Base-by-base conservation (phyloP, 2,113 vertebrate species). In the Tragelaphus imberbis region DNA sequence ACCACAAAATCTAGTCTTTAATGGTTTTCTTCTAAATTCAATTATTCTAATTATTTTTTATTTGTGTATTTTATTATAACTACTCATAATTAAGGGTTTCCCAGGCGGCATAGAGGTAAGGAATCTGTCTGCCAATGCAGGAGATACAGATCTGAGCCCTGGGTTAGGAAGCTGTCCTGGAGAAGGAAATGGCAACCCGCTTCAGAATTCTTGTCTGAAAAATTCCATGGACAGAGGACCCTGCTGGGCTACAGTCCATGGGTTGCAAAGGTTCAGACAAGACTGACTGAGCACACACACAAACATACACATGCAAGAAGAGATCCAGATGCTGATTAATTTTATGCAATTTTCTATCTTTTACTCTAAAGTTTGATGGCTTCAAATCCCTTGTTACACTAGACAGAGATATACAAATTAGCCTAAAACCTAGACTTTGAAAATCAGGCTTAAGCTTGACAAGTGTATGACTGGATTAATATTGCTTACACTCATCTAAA, bases 401-500 rank as follows among this genome's bases (percentile, higher is more conserved):
- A 91, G 82, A 89, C 88, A 95, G 25, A 1, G 3, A 93, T 93
- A 96, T 5, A 95, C n/a, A 97, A 92, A 94, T 58, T 93, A 94
- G 30, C 61, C 79, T 80, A 81, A 97, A 93, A 97, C 80, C 96
- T 93, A 51, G 87, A 87, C 61, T 96, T 96, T 90, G 90, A 91
- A 97, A 97, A 93, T 88, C 71, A 95, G 53, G 93, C 55, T 95
- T 92, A 96, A 93, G 56, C 17, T 91, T 97, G 97, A 95, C 95
- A 97, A 98, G 97, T 59, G 90, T 97, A 87, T 97, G 94, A 97
- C 96, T 97, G 75, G 95, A 98, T 98, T 90, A 98, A 94, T 90
- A 94, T 7, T 95, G 97, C 93, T 97, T 96, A 90, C 36, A 94
- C 40, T 95, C 9, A 4, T 94, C 92, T 90, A 96, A 91, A 94